Base-by-base conservation (phyloP, 92 coral and sea anemone genomes). In the Parazoanthus darwini region DNA sequence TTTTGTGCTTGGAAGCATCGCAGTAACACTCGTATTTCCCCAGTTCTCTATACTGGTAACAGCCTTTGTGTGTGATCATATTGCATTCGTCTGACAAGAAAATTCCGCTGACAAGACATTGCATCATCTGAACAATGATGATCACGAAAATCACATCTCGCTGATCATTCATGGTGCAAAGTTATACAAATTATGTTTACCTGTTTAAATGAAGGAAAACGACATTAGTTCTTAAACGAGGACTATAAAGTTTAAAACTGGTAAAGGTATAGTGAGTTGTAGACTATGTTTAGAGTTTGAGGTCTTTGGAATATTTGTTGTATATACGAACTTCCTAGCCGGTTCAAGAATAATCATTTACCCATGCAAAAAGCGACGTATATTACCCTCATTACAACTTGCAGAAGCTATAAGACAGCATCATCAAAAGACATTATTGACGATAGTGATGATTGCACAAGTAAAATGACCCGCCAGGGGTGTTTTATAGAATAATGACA, bases 11-110 rank as follows among this genome's bases (percentile, higher is more conserved):
- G 3, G 83, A 54, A 48, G 77, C 82, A 74, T 81, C 83, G 83
- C 94, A 91, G 18, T 77, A 39, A n/a, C 90, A 65, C 73, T 85
- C 38, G 75, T 85, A 89, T 51, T 67, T 79, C 11, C 94, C 94
- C 37, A 75, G 43, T 59, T 59, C 76, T 48, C 91, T 85, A 35
- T 91, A 91, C 85, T 91, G 94, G 39, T 89, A 89, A n/a, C 94
- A 91, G 37, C 90, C 90, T 14, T 74, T 68, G 29, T 16, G 65
- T 1, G 94, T 86, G 50, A 80, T 22, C 88, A 91, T 73, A 58
- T 80, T 88, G 84, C 94, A 91, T 35, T 89, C 79, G 5, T 83
- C 86, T 43, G 86, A 71, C 86, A 54, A 79, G 22, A 79, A 79
- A 10, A 2, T 50, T 9, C 83, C 70, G 83, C 70, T 63, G 22